Percentiles rank a stretch among this genome's conserved stretches.
These are phyloP conservation scores for Labrus mixtus DNA, from an alignment of 2,113 vertebrate species.

Conservation along the genomic window DNA sequence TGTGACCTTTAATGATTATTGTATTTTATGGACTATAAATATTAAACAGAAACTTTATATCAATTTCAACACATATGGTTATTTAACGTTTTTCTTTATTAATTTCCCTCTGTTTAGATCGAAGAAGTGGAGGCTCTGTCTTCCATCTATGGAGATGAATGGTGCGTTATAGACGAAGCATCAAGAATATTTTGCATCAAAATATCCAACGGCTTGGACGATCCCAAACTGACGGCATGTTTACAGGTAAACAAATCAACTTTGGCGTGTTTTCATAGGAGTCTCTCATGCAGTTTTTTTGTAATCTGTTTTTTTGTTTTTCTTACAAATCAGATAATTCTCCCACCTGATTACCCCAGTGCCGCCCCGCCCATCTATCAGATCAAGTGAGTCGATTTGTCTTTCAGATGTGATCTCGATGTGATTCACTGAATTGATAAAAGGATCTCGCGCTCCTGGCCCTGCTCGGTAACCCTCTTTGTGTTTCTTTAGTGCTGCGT, in stretches of 20 bases:
- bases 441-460: conserved; percentile 53
- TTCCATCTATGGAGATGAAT: conserved; percentile 96
- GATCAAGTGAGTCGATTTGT: conserved; percentile 90
- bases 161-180: conserved; percentile 94
- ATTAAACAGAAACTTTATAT: no score
- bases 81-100: conserved; percentile 21
- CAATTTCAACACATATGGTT: no score
- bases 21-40: no score
- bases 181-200: conserved; percentile 95
- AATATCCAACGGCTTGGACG: conserved; percentile 85
- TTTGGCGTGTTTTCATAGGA: conserved; percentile 3
- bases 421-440: conserved; percentile 49
- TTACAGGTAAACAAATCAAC: conserved; percentile 88
- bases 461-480: conserved; percentile 62
- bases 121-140: conserved; percentile 97
- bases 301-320: background rate
- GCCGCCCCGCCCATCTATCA: conserved; percentile 94
- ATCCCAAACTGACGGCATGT: conserved; percentile 89
- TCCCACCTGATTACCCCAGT: conserved; percentile 92
- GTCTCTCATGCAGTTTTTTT: background rate
- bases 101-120: conserved; percentile 78
- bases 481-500: conserved; percentile 89
- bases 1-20: no score
- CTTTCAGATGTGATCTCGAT: conserved; percentile 53
- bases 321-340: conserved; percentile 87